Percentiles rank a stretch among this genome's conserved stretches.
Conservation (phyloP, 2,888 invertebrate genomes). For the Euspilapteryx auroguttella region DNA sequence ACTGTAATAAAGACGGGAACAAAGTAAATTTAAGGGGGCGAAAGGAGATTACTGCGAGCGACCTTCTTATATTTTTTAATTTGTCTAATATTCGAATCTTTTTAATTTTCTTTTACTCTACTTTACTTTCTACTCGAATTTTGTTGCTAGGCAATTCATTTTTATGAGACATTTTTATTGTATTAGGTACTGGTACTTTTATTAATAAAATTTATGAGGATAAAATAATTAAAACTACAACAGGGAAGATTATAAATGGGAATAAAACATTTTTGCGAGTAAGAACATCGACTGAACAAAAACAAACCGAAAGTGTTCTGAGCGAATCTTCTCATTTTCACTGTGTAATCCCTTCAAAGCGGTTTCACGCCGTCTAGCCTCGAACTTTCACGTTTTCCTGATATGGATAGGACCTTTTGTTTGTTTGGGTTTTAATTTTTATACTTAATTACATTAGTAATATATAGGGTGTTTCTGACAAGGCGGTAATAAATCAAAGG, state of each 20-base stretch:
- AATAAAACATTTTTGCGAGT: no score
- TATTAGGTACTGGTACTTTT: no score
- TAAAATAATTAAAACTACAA: no score
- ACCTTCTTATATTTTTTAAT: slow-evolving; percentile 58
- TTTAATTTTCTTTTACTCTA: slow-evolving; percentile 3
- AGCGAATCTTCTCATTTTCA: slow-evolving; percentile 23
- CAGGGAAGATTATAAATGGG: no score
- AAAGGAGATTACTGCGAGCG: slow-evolving; percentile 54
- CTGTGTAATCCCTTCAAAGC: slow-evolving; percentile 22
- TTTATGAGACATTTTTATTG: no score
- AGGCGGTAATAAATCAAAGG: no score
- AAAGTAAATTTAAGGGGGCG: slow-evolving; percentile 66
- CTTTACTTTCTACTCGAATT: slow-evolving; percentile 1
- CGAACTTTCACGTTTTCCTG: slow-evolving; percentile 15
- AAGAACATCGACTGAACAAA: not conserved
- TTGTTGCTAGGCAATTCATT: no score
- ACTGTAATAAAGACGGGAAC: slow-evolving; percentile 64
- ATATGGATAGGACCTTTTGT: slow-evolving; percentile 13
- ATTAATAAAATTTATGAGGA: no score
- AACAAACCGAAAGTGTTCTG: slow-evolving; percentile 11
- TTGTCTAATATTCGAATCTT: slow-evolving; percentile 34
- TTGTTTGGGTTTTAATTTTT: no score
- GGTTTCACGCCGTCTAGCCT: slow-evolving; percentile 24
- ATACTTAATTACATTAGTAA: no score
- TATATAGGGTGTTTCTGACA: no score